phyloP scores from a whole-genome alignment of 2,797 vertebrate species.

The Schizopygopsis malacanthus region DNA sequence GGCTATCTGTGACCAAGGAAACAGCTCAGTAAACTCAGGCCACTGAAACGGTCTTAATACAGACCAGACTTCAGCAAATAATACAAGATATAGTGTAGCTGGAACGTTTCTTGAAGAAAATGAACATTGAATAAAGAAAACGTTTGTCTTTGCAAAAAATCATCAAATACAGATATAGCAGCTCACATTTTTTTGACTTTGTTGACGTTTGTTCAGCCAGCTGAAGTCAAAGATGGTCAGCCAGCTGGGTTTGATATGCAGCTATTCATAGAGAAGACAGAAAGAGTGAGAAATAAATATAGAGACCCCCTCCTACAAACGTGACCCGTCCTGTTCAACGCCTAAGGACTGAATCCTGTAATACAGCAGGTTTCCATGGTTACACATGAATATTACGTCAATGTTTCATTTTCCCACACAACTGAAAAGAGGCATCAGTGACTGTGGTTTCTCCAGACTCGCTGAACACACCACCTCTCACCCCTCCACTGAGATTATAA shows the following conservation, averaged over 20 bases:
- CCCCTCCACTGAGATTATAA: neutral
- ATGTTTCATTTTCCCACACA: conserved; percentile 34
- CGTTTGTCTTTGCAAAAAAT: neutral
- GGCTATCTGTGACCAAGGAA: conserved; percentile 35
- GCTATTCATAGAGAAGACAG: neutral
- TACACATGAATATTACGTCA: conserved; percentile 18
- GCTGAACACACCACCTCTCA: neutral
- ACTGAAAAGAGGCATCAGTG: neutral
- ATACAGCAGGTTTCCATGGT: conserved; percentile 34
- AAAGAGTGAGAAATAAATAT: neutral
- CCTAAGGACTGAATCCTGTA: neutral
- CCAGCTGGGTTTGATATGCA: neutral
- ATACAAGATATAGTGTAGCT: neutral
- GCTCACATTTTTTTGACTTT: neutral
- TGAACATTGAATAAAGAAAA: neutral
- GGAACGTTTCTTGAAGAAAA: neutral
- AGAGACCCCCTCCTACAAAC: conserved; percentile 34
- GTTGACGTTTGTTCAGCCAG: neutral
- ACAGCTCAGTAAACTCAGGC: conserved; percentile 18
- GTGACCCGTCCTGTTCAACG: conserved; percentile 16
- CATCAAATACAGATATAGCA: neutral
- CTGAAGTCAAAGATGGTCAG: neutral
- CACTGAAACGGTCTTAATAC: conserved; percentile 10
- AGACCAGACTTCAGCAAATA: conserved; percentile 14
- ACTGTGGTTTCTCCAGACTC: neutral